phyloP scores from a whole-genome alignment of 1,140 invertebrate species.

The Archivesica marissinica region DNA sequence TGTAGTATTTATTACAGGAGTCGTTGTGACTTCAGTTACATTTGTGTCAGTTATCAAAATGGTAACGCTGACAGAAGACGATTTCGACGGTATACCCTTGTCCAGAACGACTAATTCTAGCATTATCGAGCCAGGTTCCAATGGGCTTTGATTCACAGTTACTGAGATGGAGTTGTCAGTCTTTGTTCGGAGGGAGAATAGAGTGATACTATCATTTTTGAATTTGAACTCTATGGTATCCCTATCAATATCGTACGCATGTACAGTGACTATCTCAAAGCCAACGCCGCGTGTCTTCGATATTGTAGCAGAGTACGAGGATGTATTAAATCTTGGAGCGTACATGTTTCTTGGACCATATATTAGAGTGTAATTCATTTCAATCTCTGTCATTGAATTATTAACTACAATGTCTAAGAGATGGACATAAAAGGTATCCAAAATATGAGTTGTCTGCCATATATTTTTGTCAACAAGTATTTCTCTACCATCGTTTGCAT shows the following conservation, averaged over 20 bases:
- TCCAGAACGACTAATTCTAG: neutral
- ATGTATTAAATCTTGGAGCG: conserved; percentile 11
- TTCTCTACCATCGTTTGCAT: conserved; percentile 15
- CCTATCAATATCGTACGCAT: conserved; percentile 22
- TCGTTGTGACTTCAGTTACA: neutral
- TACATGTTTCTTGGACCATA: conserved; percentile 28
- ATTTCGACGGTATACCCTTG: conserved; percentile 5
- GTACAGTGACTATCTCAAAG: neutral
- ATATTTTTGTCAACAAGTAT: conserved; percentile 57
- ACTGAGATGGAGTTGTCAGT: neutral
- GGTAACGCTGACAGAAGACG: neutral
- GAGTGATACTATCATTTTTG: neutral
- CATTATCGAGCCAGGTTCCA: neutral
- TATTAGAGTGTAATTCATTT: conserved; percentile 7
- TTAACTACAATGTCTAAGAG: conserved; percentile 46
- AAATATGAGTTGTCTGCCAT: conserved; percentile 61
- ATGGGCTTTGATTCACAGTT: neutral
- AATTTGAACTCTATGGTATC: neutral
- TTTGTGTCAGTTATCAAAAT: neutral
- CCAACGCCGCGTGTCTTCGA: neutral
- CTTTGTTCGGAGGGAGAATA: neutral
- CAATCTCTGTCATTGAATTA: neutral
- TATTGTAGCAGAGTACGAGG: neutral
- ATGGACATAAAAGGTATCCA: conserved; percentile 34
- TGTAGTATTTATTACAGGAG: no score